Base-by-base conservation (phyloP, 2,113 vertebrate species). In the Choloepus hoffmanni region DNA sequence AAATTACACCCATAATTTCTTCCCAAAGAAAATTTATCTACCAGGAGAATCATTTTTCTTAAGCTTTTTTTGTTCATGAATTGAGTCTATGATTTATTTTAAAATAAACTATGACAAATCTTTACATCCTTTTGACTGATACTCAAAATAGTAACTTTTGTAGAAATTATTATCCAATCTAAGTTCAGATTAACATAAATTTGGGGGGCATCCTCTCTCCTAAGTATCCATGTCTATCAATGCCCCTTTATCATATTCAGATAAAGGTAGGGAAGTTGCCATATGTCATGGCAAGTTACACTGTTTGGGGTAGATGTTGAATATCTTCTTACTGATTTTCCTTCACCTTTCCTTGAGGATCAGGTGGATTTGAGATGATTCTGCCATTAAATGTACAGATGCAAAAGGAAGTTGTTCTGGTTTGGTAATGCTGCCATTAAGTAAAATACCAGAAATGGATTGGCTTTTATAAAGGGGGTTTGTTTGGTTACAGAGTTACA, bases 211-310 rank as follows among this genome's bases (percentile, higher is more conserved):
- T 36, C 21, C 14, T 58, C 3, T 45, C 89, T 21, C 5, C 45
- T 55, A 74, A 83, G 15, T 19, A 40, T 33, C 23, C 10, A 13
- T 43, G 33, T 53, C 48, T 33, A 50, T 14, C 19, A 5, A 63
- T 19, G 5, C 26, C 2, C 9, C 45, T 74, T 36, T 36, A 36
- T 36, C 67, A 73, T 9, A 74, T 8, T 13, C 45, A 55, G 28
- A 14, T 63, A 43, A 65, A 18, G 26, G 15, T 40, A 24, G 45
- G 12, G 40, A 65, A 5, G 7, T n/a, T 13, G 0, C 1, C 8
- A 14, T 18, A 18, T 36, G 1, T 6, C 45, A 19, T 26, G 23
- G 53, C 14, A 48, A 63, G 26, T 21, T 16, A 55, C 67, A 50
- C 12, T 79, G 16, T 2, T 50, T 36, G 10, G 7, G 7, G 36